Conservation (phyloP, 2,888 invertebrate species). For the Clitarchus hookeri region DNA sequence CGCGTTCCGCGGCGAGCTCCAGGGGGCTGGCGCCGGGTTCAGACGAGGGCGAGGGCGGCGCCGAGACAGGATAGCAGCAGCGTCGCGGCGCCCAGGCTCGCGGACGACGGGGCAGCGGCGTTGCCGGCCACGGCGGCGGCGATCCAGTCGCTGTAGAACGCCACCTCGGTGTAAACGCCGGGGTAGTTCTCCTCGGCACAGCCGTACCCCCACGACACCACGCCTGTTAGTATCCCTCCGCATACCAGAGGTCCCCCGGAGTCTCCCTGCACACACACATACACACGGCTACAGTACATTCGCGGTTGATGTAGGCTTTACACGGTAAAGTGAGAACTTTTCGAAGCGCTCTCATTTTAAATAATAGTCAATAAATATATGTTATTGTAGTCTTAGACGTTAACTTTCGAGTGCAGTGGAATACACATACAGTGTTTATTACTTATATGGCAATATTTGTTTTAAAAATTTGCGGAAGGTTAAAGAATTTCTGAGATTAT, state of each 20-base stretch:
- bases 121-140: background rate
- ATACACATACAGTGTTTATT: too few relatives aligned
- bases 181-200: slow-evolving; percentile 4
- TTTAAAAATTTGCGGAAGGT: too few relatives aligned
- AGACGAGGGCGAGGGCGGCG: background rate
- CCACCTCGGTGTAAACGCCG: slow-evolving; percentile 17
- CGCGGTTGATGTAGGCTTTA: too few relatives aligned
- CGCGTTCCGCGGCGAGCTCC: too few relatives aligned
- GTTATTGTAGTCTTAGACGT: too few relatives aligned
- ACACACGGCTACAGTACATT: too few relatives aligned
- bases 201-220: slow-evolving; percentile 16
- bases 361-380: too few relatives aligned
- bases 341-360: too few relatives aligned
- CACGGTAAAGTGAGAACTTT: too few relatives aligned
- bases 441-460: too few relatives aligned
- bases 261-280: background rate
- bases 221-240: background rate
- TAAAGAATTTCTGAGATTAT: too few relatives aligned
- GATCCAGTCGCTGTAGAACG: background rate
- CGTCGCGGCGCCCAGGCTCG: background rate
- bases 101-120: background rate
- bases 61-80: background rate
- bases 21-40: background rate
- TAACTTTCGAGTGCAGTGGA: too few relatives aligned
- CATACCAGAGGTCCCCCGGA: slow-evolving; percentile 19